A percentile compares a stretch with the other conserved stretches of the same genome.
These are phyloP conservation scores for Himalopsyche japonica DNA, from an alignment of 2,888 invertebrate genomes.

Conservation along the genomic window DNA sequence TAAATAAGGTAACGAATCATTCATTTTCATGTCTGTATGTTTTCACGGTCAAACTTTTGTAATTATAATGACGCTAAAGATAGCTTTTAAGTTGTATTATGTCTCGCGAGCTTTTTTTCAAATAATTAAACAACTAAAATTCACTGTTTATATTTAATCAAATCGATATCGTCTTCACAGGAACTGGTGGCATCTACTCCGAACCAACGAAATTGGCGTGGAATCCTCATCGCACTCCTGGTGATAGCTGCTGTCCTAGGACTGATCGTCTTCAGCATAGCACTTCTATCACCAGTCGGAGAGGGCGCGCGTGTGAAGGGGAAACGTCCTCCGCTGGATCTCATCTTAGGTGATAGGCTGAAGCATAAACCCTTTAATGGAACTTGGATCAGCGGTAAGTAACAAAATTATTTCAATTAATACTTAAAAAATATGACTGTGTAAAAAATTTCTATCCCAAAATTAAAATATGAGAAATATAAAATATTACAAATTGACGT, in stretches of 20 bases:
- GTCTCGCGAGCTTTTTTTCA: no score
- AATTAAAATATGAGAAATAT: no score
- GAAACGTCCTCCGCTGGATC: constrained; percentile 69
- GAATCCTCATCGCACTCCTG: constrained; percentile 87
- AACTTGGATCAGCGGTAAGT: constrained; percentile 71
- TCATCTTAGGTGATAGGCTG: constrained; percentile 64
- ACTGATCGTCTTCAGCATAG: constrained; percentile 88
- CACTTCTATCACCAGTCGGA: constrained; percentile 80
- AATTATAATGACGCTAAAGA: no score
- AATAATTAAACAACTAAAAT: no score
- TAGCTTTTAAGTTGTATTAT: no score
- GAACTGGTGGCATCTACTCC: constrained; percentile 87
- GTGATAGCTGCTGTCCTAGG: constrained; percentile 89
- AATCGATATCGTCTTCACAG: constrained; percentile 57
- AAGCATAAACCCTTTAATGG: constrained; percentile 73
- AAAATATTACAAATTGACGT: no score
- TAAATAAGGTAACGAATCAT: no score
- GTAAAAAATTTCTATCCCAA: no score
- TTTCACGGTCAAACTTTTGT: no score
- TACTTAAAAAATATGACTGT: no score
- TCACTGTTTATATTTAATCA: no score
- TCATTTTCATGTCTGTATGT: no score
- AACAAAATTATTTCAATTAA: not conserved
- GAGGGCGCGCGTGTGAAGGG: constrained; percentile 73
- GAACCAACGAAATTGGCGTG: constrained; percentile 90